phyloP scores from a whole-genome alignment of 2,113 vertebrate genomes.

The Anoura caudifer region DNA sequence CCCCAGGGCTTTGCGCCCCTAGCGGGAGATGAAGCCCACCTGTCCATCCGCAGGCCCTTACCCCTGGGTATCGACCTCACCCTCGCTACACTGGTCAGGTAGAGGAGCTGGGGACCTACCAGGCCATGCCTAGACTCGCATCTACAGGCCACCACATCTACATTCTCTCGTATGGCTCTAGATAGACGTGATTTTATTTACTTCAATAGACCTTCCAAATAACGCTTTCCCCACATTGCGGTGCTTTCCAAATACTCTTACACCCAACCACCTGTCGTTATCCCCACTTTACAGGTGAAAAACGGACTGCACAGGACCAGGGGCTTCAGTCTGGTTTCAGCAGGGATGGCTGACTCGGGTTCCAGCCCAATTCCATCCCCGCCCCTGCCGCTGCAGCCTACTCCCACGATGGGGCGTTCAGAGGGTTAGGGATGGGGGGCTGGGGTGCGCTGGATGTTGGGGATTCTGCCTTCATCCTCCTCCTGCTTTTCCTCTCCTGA shows the following conservation, averaged over 20 bases:
- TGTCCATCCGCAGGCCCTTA: background rate
- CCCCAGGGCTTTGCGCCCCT: background rate
- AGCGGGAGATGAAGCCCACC: background rate
- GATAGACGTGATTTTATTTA: background rate
- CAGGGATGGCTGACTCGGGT: background rate
- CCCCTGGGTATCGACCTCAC: background rate
- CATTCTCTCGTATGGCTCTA: background rate
- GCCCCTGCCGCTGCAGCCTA: rapidly evolving
- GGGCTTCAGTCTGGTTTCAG: background rate
- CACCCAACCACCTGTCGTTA: background rate
- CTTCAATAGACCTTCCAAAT: background rate
- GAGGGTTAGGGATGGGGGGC: too few relatives aligned
- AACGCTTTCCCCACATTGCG: background rate
- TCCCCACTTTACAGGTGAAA: background rate
- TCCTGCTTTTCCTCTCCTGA: background rate
- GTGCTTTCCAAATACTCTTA: background rate
- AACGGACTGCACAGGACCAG: background rate
- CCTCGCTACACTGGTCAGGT: background rate
- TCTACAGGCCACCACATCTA: background rate
- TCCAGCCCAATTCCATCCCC: background rate
- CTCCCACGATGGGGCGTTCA: background rate
- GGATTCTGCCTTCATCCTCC: background rate
- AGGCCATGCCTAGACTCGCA: background rate
- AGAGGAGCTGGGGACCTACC: background rate
- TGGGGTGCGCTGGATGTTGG: background rate